These are phyloP conservation scores for Etheostoma cragini DNA, from an alignment of 2,113 vertebrate species.

Conservation along the genomic window DNA sequence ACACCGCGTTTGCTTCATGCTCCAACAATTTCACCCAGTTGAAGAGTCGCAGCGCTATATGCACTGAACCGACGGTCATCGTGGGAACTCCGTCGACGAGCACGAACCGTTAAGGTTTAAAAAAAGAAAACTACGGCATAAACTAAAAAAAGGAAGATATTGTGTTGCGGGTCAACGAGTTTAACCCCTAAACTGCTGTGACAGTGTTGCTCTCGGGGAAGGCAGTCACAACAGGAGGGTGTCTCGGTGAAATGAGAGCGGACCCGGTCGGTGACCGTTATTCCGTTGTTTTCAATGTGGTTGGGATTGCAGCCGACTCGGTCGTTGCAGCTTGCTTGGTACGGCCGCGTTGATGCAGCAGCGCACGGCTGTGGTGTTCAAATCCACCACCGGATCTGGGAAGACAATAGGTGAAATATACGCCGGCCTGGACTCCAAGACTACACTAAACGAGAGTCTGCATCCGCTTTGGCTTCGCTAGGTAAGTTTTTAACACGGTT, in stretches of 20 bases:
- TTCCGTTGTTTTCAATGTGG: constrained; percentile 35
- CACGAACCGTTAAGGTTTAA: not conserved
- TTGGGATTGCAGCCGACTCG: constrained; percentile 40
- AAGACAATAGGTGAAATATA: constrained; percentile 69
- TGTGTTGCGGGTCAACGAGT: constrained; percentile 54
- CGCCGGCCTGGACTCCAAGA: constrained; percentile 46
- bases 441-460: constrained; percentile 25
- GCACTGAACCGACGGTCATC: constrained; percentile 25
- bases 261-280: constrained; percentile 21
- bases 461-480: constrained; percentile 43
- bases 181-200: constrained; percentile 55
- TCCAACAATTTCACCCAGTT: constrained; percentile 49
- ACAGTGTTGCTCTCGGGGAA: not conserved
- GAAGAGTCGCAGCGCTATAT: constrained; percentile 27
- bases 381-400: constrained; percentile 55
- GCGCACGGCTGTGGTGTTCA: constrained; percentile 37
- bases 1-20: constrained; percentile 66
- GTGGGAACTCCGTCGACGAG: constrained; percentile 35
- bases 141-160: not conserved
- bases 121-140: not conserved
- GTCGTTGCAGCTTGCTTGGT: constrained; percentile 50
- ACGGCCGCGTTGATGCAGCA: constrained; percentile 74
- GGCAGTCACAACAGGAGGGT: not conserved
- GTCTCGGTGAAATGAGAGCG: constrained; percentile 52
- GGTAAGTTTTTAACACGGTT: constrained; percentile 43